A percentile compares a stretch with the other conserved stretches of the same genome.
phyloP scores from a whole-genome alignment of 1,140 invertebrate genomes.

The Pygmarrhopalites habei region DNA sequence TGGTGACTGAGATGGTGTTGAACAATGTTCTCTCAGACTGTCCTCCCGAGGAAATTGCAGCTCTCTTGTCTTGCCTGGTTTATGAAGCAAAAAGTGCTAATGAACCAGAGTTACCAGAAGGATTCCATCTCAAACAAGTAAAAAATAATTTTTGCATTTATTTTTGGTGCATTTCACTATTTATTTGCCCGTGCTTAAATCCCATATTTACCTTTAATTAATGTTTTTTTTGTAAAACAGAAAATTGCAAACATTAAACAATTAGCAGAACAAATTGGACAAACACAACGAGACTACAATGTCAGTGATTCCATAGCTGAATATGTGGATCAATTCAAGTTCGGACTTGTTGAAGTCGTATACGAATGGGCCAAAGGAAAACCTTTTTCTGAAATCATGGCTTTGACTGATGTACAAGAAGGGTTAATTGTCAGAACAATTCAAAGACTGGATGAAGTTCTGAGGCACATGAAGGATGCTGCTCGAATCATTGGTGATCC shows the following conservation, averaged over 20 bases:
- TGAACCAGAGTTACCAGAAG: constrained; percentile 48
- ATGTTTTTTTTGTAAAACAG: too few relatives aligned
- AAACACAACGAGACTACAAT: constrained; percentile 50
- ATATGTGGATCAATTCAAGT: constrained; percentile 67
- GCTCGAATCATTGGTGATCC: constrained; percentile 89
- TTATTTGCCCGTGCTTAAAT: too few relatives aligned
- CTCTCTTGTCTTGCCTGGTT: constrained; percentile 81
- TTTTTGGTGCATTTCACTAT: constrained; percentile 1
- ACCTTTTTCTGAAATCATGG: constrained; percentile 87
- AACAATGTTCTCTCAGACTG: constrained; percentile 81
- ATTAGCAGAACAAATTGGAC: constrained; percentile 50
- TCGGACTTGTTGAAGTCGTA: constrained; percentile 84
- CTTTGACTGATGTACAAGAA: constrained; percentile 89
- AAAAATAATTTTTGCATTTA: background rate
- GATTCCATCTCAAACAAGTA: constrained; percentile 18
- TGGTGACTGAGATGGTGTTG: constrained; percentile 94
- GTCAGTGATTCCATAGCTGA: constrained; percentile 49
- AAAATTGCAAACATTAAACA: constrained; percentile 50
- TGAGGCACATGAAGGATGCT: constrained; percentile 86
- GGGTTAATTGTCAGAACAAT: constrained; percentile 97
- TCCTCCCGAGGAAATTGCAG: constrained; percentile 83
- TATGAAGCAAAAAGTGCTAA: constrained; percentile 72
- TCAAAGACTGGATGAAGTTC: constrained; percentile 87
- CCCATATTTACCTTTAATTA: too few relatives aligned
- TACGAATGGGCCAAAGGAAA: constrained; percentile 91